Base-by-base conservation (phyloP, 2,888 invertebrate genomes). In the Ormyrus nitidulus region DNA sequence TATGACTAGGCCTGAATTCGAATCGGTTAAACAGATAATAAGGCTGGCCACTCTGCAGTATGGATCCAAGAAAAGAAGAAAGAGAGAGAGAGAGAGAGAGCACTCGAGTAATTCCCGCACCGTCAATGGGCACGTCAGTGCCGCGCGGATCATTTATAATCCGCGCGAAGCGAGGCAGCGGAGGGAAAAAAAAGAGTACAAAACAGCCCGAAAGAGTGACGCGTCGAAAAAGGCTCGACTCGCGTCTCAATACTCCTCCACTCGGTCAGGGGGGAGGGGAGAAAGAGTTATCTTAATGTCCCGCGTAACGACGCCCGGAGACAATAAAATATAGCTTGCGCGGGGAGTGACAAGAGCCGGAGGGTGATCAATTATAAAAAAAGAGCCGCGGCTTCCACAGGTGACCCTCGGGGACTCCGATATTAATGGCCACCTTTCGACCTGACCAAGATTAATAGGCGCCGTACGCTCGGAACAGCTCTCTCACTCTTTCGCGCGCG, bases 391-490 rank as follows among this genome's bases (percentile, higher is more conserved):
- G 77, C 61, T 85, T 82, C 77, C 81, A 82, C 71, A 82, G 81
- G 79, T 87, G 85, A 87, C 86, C 86, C 84, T 83, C 80, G 19
- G n/a, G 49, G 59, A n/a, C 83, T 83, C 84, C 78, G 79, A 86
- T 87, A 87, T 87, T 88, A 89, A 89, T 88, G 86, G 84, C 83
- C 82, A 82, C 81, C 84, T 81, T 83, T 78, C 85, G 83, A 85
- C 84, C 84, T 83, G 80, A 86, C 82, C 83, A 85, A 88, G 87
- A 88, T 88, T 87, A 87, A 89, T 88, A 85, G 87, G 85, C 79
- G 75, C 80, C 75, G 34, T 34, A 4, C 34, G 34, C 34, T 34
- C 34, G 34, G 34, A 34, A 34, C 34, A 4, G 34, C 4, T 34
- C 34, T 34, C 34, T 34, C 19, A 2, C 1, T 19, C 19, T 19